Evolutionary conservation across 2,888 invertebrate species (phyloP).

Genomic region (Sabatieria punctata): DNA sequence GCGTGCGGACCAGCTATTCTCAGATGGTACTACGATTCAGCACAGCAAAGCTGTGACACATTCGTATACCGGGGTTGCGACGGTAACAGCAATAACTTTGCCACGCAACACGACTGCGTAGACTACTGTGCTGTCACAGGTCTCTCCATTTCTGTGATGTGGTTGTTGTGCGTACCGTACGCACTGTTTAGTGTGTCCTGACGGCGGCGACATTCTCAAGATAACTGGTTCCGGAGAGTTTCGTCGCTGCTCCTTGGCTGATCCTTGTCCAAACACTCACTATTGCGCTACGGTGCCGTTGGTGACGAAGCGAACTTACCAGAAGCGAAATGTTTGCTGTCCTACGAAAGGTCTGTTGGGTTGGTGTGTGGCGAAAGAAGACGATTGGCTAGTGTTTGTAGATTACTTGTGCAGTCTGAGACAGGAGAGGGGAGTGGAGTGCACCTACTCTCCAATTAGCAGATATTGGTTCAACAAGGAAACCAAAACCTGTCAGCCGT

Average conservation of each 20-base stretch:
- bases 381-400: no score
- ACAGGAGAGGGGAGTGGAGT: conserved; percentile 1
- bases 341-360: no score
- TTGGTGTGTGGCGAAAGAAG: no score
- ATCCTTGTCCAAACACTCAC: conserved; percentile 1
- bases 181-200: conserved; percentile 20
- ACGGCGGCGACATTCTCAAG: conserved; percentile 22
- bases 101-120: no score
- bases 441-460: neutral
- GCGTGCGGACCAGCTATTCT: conserved; percentile 29
- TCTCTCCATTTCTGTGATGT: no score
- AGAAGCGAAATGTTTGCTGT: no score
- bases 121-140: no score
- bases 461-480: conserved; percentile 7
- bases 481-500: conserved; percentile 12
- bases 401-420: conserved; percentile 3
- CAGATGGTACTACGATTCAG: conserved; percentile 26
- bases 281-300: neutral
- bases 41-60: no score
- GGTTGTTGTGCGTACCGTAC: no score
- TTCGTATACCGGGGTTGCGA: no score
- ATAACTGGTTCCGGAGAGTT: neutral
- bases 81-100: no score
- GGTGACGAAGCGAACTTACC: no score
- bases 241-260: neutral